A percentile compares a stretch with the other conserved stretches of the same genome.
phyloP scores from a whole-genome alignment of 1,140 invertebrate genomes.

The Galleria mellonella region DNA sequence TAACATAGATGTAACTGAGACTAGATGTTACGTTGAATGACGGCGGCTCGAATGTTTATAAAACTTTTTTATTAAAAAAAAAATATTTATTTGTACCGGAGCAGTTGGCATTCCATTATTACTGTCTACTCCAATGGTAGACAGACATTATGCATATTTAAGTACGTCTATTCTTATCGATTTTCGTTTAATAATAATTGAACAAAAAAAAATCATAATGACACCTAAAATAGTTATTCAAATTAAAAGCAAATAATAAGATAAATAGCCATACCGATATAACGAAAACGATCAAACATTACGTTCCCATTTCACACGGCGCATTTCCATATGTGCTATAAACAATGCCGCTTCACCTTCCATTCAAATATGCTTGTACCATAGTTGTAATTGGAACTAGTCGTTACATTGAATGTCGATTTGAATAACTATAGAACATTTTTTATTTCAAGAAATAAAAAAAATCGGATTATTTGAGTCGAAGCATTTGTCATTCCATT shows the following conservation, averaged over 20 bases:
- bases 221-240: too few relatives aligned
- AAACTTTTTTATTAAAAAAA: too few relatives aligned
- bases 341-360: constrained; percentile 42
- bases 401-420: neutral
- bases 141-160: neutral
- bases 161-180: neutral
- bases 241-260: constrained; percentile 52
- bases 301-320: constrained; percentile 40
- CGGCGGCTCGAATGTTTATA: neutral
- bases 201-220: too few relatives aligned
- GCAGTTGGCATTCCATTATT: neutral
- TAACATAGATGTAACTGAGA: constrained; percentile 8
- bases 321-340: constrained; percentile 46
- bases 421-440: too few relatives aligned
- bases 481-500: neutral
- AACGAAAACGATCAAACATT: constrained; percentile 51
- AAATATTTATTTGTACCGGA: neutral
- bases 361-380: constrained; percentile 26
- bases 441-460: too few relatives aligned
- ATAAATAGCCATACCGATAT: constrained; percentile 41
- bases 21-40: neutral
- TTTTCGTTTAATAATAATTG: too few relatives aligned
- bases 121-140: neutral
- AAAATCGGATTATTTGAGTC: neutral
- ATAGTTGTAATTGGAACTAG: constrained; percentile 4